These are phyloP conservation scores for Neoascia interrupta DNA, from an alignment of 2,888 invertebrate genomes.

Conservation along the genomic window DNA sequence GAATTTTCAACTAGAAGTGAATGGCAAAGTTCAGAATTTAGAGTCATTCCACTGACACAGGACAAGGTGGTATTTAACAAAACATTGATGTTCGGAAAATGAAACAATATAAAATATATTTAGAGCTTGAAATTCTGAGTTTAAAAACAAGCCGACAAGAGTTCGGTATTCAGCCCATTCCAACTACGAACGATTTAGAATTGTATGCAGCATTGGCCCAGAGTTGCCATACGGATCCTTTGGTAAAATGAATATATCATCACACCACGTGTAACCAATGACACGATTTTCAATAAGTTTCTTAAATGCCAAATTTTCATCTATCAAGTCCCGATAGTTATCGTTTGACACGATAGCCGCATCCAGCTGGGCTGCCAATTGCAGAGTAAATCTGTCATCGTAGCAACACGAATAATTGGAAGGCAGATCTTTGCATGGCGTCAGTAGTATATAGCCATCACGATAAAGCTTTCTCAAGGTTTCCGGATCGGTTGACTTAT, in stretches of 20 bases:
- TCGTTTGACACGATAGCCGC: slow-evolving; percentile 88
- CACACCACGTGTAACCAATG: slow-evolving; percentile 89
- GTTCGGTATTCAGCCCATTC: no score
- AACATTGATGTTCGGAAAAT: no score
- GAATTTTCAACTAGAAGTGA: no score
- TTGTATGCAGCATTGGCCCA: slow-evolving; percentile 86
- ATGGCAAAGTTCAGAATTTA: no score
- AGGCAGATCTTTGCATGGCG: slow-evolving; percentile 86
- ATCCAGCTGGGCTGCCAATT: slow-evolving; percentile 85
- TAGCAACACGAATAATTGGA: slow-evolving; percentile 83
- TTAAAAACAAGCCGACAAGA: no score
- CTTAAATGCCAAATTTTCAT: slow-evolving; percentile 84
- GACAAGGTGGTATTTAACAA: no score
- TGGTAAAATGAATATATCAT: slow-evolving; percentile 90
- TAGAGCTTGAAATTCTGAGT: no score
- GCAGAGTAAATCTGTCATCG: slow-evolving; percentile 89
- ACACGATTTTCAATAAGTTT: slow-evolving; percentile 85
- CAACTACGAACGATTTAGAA: slow-evolving; percentile 82
- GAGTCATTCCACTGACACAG: no score
- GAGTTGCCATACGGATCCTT: slow-evolving; percentile 87
- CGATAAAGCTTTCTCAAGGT: slow-evolving; percentile 83
- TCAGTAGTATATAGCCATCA: slow-evolving; percentile 84
- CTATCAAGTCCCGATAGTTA: slow-evolving; percentile 85
- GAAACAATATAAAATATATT: no score
- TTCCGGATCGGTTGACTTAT: slow-evolving; percentile 81